Percentiles rank a stretch among this genome's conserved stretches.
These are phyloP conservation scores for Pogonus chalceus DNA, from an alignment of 1,140 invertebrate species.

Conservation along the genomic window DNA sequence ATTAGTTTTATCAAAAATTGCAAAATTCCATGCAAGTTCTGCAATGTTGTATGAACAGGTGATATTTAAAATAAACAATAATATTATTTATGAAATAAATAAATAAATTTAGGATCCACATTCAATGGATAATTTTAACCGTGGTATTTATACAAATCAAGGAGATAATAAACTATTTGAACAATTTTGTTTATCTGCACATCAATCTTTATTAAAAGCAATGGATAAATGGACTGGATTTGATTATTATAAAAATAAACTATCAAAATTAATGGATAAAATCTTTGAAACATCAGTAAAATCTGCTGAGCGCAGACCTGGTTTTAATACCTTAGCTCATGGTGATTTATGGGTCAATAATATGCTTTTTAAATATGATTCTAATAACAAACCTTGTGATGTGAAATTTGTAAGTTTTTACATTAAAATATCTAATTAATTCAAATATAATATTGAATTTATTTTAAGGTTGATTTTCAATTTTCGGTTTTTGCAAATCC, in stretches of 20 bases:
- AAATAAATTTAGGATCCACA: neutral
- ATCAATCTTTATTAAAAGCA: neutral
- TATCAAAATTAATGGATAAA: slow-evolving; percentile 23
- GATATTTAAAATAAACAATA: neutral
- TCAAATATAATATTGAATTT: neutral
- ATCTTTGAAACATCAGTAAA: slow-evolving; percentile 23
- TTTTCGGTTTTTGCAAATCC: slow-evolving; percentile 31
- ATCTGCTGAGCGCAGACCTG: slow-evolving; percentile 24
- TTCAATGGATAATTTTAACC: neutral
- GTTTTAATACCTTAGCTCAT: slow-evolving; percentile 46
- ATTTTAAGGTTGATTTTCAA: slow-evolving; percentile 41
- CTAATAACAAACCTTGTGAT: slow-evolving; percentile 30
- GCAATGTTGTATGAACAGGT: slow-evolving; percentile 38
- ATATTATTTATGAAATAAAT: neutral
- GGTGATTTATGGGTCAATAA: slow-evolving; percentile 53
- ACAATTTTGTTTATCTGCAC: neutral
- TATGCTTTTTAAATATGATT: slow-evolving; percentile 46
- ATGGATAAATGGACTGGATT: neutral
- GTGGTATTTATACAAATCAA: neutral
- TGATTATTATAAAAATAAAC: slow-evolving; percentile 31
- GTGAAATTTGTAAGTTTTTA: slow-evolving; percentile 41
- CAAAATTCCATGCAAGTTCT: slow-evolving; percentile 43
- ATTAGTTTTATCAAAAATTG: slow-evolving; percentile 39
- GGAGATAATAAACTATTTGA: neutral
- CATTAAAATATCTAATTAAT: neutral